Evolutionary conservation across 2,888 invertebrate genomes (phyloP).

Genomic region (Dermolepida albohirtum): DNA sequence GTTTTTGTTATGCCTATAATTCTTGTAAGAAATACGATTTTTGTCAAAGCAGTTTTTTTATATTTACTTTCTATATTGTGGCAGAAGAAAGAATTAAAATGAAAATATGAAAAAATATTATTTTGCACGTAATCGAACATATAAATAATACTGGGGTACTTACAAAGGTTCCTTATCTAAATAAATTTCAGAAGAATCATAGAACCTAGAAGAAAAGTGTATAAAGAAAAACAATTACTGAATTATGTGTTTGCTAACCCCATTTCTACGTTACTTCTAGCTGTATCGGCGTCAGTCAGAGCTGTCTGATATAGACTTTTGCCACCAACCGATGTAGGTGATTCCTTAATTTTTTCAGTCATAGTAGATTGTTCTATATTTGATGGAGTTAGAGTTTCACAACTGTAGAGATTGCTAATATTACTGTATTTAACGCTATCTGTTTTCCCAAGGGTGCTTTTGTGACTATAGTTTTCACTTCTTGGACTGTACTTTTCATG

Average conservation of each 20-base stretch:
- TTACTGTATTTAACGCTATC: slow-evolving; percentile 13
- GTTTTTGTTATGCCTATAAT: no score
- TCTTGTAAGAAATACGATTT: no score
- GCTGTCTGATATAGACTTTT: slow-evolving; percentile 36
- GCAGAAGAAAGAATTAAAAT: no score
- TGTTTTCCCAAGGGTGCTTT: neutral
- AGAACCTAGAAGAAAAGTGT: slow-evolving; percentile 12
- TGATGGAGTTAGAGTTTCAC: slow-evolving; percentile 19
- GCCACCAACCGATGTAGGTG: slow-evolving; percentile 16
- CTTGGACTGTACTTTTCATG: neutral
- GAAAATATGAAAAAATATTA: no score
- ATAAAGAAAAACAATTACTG: neutral
- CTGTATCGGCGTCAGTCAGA: slow-evolving; percentile 12
- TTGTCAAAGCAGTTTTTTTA: no score
- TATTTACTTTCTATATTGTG: no score
- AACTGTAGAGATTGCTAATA: slow-evolving; percentile 11
- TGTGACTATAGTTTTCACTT: neutral
- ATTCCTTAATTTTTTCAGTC: slow-evolving; percentile 25
- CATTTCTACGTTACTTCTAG: neutral
- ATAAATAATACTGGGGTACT: neutral
- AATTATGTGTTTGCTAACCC: slow-evolving; percentile 13
- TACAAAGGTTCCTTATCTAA: slow-evolving; percentile 15
- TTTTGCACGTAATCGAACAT: neutral
- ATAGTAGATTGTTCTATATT: slow-evolving; percentile 34
- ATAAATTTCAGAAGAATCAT: slow-evolving; percentile 10